Evolutionary conservation across 2,113 vertebrate genomes (phyloP).

Genomic region (Thamnaconus septentrionalis): DNA sequence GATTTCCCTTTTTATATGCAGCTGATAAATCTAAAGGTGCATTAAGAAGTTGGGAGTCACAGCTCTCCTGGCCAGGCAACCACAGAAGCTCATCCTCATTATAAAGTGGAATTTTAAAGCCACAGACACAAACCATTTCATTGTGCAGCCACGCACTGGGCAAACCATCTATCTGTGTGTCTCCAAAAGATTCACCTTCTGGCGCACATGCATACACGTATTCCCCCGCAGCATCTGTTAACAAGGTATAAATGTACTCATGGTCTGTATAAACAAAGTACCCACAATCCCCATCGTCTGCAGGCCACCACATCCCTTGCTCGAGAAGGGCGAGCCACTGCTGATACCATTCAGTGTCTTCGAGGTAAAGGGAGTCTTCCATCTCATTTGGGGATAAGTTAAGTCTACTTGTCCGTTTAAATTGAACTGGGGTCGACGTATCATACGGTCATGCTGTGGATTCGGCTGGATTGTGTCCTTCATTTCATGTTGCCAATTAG

Average conservation of each 20-base stretch:
- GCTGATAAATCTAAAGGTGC: slow-evolving; percentile 89
- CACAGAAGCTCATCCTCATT: slow-evolving; percentile 87
- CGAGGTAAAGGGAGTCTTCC: slow-evolving; percentile 77
- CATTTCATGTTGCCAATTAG: slow-evolving; percentile 71
- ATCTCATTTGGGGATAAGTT: slow-evolving; percentile 70
- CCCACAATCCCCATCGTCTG: slow-evolving; percentile 90
- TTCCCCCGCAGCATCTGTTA: slow-evolving; percentile 89
- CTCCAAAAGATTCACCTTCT: slow-evolving; percentile 76
- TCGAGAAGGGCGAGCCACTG: slow-evolving; percentile 89
- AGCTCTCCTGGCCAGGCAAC: slow-evolving; percentile 80
- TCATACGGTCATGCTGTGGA: slow-evolving; percentile 54
- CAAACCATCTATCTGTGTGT: slow-evolving; percentile 68
- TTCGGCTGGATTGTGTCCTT: slow-evolving; percentile 59
- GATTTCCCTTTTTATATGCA: slow-evolving; percentile 83
- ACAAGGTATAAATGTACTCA: slow-evolving; percentile 89
- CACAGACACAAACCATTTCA: slow-evolving; percentile 82
- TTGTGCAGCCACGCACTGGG: slow-evolving; percentile 78
- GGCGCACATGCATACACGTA: slow-evolving; percentile 89
- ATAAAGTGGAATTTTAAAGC: slow-evolving; percentile 88
- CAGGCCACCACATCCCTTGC: slow-evolving; percentile 93
- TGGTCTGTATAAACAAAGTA: slow-evolving; percentile 93
- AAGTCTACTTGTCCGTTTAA: slow-evolving; percentile 66
- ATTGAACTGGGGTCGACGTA: slow-evolving; percentile 64
- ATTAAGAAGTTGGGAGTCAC: slow-evolving; percentile 77
- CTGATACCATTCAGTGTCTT: slow-evolving; percentile 85